These are phyloP conservation scores for Cephus runcator DNA, from an alignment of 2,888 invertebrate species.

Conservation along the genomic window DNA sequence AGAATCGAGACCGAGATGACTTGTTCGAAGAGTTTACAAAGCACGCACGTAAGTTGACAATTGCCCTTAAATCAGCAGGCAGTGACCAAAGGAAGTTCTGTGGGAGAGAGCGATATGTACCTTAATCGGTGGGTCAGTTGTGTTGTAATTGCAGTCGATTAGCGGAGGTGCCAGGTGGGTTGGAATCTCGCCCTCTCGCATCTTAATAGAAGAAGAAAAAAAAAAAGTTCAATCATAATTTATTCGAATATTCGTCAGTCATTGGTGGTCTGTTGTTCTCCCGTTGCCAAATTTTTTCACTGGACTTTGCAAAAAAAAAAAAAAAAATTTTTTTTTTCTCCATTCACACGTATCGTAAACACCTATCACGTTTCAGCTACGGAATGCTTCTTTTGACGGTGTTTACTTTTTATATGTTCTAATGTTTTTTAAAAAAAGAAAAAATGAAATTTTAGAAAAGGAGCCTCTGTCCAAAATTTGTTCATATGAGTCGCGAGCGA, in stretches of 20 bases:
- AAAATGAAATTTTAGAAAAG: background rate
- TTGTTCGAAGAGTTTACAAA: constrained; percentile 99
- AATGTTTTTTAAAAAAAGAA: no score
- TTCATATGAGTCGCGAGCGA: constrained; percentile 14
- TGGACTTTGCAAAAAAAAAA: constrained; percentile 7
- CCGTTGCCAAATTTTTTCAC: constrained; percentile 15
- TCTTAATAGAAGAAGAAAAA: background rate
- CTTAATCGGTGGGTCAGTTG: constrained; percentile 17
- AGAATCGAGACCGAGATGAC: constrained; percentile 99
- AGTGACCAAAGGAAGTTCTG: constrained; percentile 47
- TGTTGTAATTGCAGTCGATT: constrained; percentile 9
- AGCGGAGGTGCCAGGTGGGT: constrained; percentile 43
- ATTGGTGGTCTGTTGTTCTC: constrained; percentile 8
- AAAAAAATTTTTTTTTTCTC: background rate
- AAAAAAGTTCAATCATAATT: no score
- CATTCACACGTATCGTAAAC: no score
- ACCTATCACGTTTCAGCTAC: no score
- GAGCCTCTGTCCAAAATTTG: constrained; percentile 15
- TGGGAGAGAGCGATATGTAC: constrained; percentile 33
- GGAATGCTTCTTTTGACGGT: no score
- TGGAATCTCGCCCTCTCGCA: constrained; percentile 38
- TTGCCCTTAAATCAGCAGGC: constrained; percentile 64
- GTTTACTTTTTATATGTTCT: no score
- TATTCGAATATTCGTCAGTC: background rate
- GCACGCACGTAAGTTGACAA: constrained; percentile 96